Percentiles rank a stretch among this genome's conserved stretches.
Conservation (phyloP, 2,888 invertebrate genomes). For the Tryphoninae sp. region DNA sequence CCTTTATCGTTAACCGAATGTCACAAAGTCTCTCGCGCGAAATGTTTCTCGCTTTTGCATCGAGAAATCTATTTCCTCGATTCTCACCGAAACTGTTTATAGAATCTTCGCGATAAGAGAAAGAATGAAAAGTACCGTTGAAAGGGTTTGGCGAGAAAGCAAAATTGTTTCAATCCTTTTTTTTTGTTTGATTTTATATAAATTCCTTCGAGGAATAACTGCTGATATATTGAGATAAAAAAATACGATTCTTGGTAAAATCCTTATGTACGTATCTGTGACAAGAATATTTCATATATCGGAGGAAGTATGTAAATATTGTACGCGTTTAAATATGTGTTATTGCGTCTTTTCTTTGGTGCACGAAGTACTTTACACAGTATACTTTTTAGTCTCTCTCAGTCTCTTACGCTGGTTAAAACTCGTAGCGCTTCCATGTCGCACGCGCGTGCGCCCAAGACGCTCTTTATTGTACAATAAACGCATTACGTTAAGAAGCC, state of each 20-base stretch:
- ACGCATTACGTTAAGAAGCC: constrained; percentile 74
- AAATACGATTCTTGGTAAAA: not conserved
- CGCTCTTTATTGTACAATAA: constrained; percentile 75
- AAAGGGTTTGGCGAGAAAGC: too few relatives aligned
- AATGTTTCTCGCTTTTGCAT: not conserved
- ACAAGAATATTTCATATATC: not conserved
- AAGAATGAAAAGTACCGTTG: too few relatives aligned
- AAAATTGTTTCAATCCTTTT: too few relatives aligned
- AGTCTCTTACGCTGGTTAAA: not conserved
- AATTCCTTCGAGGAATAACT: too few relatives aligned
- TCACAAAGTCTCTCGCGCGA: not conserved
- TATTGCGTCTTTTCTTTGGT: not conserved
- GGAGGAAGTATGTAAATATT: not conserved
- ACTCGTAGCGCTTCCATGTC: constrained; percentile 39
- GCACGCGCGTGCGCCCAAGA: constrained; percentile 46
- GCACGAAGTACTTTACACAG: constrained; percentile 4
- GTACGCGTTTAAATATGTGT: not conserved
- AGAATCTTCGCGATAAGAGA: not conserved
- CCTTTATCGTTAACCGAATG: not conserved
- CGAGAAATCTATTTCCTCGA: not conserved
- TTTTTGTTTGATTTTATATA: too few relatives aligned
- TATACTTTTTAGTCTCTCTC: constrained; percentile 5
- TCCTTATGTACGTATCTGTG: not conserved
- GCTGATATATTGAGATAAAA: too few relatives aligned
- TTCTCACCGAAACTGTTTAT: not conserved